phyloP scores from a whole-genome alignment of 2,888 invertebrate genomes.

The Chouioia cunea region DNA sequence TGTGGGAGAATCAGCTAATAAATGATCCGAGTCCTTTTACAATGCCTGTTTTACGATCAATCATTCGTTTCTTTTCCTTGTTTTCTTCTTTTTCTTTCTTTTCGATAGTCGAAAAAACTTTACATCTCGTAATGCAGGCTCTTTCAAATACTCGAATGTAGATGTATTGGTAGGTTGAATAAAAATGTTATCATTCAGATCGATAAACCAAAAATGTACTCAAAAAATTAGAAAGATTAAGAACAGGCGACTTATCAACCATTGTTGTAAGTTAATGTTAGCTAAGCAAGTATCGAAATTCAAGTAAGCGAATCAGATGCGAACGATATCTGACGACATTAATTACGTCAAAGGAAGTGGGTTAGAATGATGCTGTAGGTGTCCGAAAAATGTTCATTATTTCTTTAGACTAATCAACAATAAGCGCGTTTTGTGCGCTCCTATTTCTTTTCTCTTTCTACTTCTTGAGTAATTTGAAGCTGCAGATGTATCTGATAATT shows the following conservation, averaged over 20 bases:
- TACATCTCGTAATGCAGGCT: no score
- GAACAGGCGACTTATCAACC: conserved; percentile 6
- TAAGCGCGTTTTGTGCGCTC: no score
- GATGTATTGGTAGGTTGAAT: no score
- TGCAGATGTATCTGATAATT: no score
- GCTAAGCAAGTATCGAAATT: conserved; percentile 6
- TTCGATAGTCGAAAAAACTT: no score
- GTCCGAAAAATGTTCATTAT: conserved; percentile 17
- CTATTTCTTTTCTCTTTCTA: no score
- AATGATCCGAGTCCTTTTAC: conserved; percentile 11
- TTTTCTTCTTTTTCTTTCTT: background rate
- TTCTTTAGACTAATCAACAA: conserved; percentile 7
- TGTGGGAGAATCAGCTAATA: conserved; percentile 25
- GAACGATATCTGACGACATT: conserved; percentile 6
- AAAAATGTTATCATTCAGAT: no score
- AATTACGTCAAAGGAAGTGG: background rate
- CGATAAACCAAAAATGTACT: no score
- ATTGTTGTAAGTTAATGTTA: background rate
- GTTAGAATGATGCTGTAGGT: background rate
- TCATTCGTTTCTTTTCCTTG: background rate
- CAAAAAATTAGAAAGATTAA: no score
- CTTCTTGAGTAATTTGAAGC: no score
- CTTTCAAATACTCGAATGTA: no score
- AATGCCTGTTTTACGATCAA: conserved; percentile 1
- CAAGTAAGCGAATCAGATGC: background rate